These are phyloP conservation scores for Brachynemurus nebulosus DNA, from an alignment of 2,888 invertebrate genomes.

Conservation along the genomic window DNA sequence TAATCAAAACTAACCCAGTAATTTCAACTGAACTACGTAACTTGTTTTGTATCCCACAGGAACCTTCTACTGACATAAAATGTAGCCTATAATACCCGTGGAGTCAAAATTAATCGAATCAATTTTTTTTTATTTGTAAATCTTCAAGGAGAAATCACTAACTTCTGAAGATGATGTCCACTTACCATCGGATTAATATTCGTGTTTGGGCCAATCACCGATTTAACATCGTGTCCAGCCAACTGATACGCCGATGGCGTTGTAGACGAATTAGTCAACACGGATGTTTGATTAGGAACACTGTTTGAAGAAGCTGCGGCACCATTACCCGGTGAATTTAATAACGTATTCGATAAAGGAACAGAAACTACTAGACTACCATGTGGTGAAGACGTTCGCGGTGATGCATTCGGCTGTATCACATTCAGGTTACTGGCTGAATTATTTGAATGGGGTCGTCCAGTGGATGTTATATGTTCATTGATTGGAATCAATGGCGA, in stretches of 20 bases:
- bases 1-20: too few species aligned
- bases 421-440: slow-evolving; percentile 4
- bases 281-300: slow-evolving; percentile 8
- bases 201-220: neutral
- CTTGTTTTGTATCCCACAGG: too few species aligned
- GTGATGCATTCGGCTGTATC: slow-evolving; percentile 15
- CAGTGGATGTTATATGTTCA: neutral
- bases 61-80: too few species aligned
- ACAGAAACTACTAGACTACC: slow-evolving; percentile 48
- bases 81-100: too few species aligned
- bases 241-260: slow-evolving; percentile 29
- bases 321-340: slow-evolving; percentile 21
- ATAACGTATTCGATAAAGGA: slow-evolving; percentile 38
- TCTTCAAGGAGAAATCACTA: too few species aligned
- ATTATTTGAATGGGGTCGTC: neutral
- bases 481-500: neutral
- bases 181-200: slow-evolving; percentile 4
- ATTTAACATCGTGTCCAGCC: slow-evolving; percentile 23
- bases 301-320: neutral
- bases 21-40: too few species aligned
- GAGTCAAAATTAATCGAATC: too few species aligned
- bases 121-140: too few species aligned
- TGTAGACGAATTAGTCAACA: slow-evolving; percentile 21
- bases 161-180: too few species aligned
- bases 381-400: slow-evolving; percentile 24